Base-by-base conservation (phyloP, 2,113 vertebrate species). In the Petroica traversi region DNA sequence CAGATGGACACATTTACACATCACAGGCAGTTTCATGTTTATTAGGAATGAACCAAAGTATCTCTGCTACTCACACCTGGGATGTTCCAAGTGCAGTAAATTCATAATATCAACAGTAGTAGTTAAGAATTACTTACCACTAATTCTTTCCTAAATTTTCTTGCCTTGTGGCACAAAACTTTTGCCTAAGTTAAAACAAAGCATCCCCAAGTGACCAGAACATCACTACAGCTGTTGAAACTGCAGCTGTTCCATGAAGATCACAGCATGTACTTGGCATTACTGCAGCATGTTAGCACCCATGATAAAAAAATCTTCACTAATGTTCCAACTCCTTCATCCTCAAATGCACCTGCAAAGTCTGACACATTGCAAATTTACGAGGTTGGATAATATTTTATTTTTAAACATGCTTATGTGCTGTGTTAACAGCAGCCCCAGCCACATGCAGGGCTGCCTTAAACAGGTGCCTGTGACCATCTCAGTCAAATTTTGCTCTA, bases 181-280 rank as follows among this genome's bases (percentile, higher is more conserved):
- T 92, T 17, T 77, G 29, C 26, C 45, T 31, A 61, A 51, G n/a
- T 59, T 71, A 81, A 77, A 94, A 62, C 38, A 96, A 95, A 75
- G 40, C 36, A 61, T 54, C 66, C 49, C 28, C 71, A 88, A 95
- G 31, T 43, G 75, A 80, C 49, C 43, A 40, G 68, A 71, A 23
- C 36, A 54, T 91, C 41, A 23, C 57, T 82, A 46, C 74, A 94
- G 93, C 86, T 96, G 79, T 57, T 81, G 83, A 86, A 88, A 86
- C 8, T 85, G 64, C 94, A 95, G 94, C 91, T 95, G 89, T 62
- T 89, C 29, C 58, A 31, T 11, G 8, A 73, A 41, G 64, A 59
- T 69, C 18, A 89, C 85, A 83, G 38, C 40, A 51, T 41, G 82
- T 89, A 82, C 91, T 95, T 57, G 77, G 91, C 51, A 86, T 68